phyloP scores from a whole-genome alignment of 2,113 vertebrate species.

The Lucifuga dentata region DNA sequence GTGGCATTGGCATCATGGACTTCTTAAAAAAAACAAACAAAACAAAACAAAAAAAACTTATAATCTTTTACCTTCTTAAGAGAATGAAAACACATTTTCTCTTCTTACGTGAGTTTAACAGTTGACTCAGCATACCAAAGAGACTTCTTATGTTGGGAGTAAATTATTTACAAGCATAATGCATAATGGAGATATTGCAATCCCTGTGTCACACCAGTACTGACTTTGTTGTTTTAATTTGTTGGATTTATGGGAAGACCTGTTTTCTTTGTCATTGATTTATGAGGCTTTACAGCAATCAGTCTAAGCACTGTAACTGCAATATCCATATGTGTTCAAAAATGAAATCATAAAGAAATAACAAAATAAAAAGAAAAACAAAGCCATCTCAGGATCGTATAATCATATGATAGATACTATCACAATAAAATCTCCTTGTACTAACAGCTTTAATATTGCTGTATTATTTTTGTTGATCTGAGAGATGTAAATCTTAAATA shows the following conservation, averaged over 20 bases:
- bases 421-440: no score
- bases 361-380: no score
- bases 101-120: constrained; percentile 76
- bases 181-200: constrained; percentile 10
- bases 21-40: constrained; percentile 35
- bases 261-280: constrained; percentile 35
- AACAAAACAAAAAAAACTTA: no score
- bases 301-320: no score
- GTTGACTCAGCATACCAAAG: constrained; percentile 44
- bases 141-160: constrained; percentile 28
- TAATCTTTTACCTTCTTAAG: constrained; percentile 82
- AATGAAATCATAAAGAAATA: no score
- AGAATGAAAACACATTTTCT: constrained; percentile 70
- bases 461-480: no score
- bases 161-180: background rate
- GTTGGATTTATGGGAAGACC: constrained; percentile 33
- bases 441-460: no score
- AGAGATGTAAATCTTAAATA: background rate
- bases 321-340: no score
- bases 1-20: constrained; percentile 81
- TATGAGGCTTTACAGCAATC: constrained; percentile 18
- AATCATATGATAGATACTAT: no score
- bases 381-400: no score
- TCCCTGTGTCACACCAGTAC: constrained; percentile 13
- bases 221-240: constrained; percentile 42